phyloP scores from a whole-genome alignment of 2,888 invertebrate genomes.

The Acleris literana region DNA sequence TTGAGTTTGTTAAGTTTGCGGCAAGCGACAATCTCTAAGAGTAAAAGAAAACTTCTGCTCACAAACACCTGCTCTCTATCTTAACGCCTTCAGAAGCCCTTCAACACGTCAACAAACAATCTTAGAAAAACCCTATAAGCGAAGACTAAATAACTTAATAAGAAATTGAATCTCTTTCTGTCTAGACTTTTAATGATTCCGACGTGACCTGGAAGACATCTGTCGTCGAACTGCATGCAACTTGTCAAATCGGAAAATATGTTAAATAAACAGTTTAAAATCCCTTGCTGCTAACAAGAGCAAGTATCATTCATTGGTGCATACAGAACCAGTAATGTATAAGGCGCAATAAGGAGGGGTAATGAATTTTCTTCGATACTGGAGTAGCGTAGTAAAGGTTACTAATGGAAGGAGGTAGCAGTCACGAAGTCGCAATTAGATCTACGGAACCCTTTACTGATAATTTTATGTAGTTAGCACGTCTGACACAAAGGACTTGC shows the following conservation, averaged over 20 bases:
- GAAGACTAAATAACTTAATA: conserved; percentile 46
- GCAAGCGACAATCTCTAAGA: no score
- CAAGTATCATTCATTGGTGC: neutral
- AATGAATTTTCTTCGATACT: conserved; percentile 24
- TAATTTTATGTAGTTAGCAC: conserved; percentile 75
- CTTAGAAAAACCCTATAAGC: conserved; percentile 18
- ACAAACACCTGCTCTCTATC: neutral
- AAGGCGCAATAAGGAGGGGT: conserved; percentile 6
- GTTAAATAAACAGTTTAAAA: neutral
- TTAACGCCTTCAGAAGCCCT: neutral
- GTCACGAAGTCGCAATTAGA: conserved; percentile 78
- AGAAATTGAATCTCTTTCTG: conserved; percentile 57
- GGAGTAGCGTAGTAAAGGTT: conserved; percentile 49
- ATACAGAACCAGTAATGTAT: conserved; percentile 44
- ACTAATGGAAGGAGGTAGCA: conserved; percentile 71
- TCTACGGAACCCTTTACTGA: conserved; percentile 70
- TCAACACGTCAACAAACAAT: conserved; percentile 12
- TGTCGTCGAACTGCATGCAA: conserved; percentile 30
- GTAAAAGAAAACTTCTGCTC: neutral
- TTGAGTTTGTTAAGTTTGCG: no score
- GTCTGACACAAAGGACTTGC: conserved; percentile 45
- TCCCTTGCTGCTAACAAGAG: conserved; percentile 43
- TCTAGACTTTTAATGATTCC: conserved; percentile 64
- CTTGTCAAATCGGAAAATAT: neutral
- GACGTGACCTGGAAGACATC: conserved; percentile 48